Percentiles rank a stretch among this genome's conserved stretches.
phyloP scores from a whole-genome alignment of 1,140 invertebrate genomes.

The Oryctes rhinoceros region DNA sequence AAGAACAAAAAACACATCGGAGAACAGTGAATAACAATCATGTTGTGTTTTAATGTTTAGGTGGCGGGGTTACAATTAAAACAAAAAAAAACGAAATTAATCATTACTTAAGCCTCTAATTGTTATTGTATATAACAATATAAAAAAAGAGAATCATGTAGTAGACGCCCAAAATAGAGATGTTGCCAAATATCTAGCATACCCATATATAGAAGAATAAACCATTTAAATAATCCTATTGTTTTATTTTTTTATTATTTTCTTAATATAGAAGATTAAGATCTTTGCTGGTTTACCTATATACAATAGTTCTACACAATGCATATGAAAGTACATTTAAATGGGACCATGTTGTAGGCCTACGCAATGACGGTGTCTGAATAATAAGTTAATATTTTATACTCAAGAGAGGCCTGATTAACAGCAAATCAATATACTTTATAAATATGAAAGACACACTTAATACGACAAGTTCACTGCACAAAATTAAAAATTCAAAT shows the following conservation, averaged over 20 bases:
- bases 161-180: constrained; percentile 16
- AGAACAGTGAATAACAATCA: not conserved
- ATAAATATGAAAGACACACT: too few relatives aligned
- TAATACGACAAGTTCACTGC: too few relatives aligned
- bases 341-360: too few relatives aligned
- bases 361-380: too few relatives aligned
- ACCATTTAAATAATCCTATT: constrained; percentile 17
- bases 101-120: constrained; percentile 18
- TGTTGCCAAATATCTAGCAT: constrained; percentile 32
- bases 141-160: not conserved
- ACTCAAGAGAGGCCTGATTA: too few relatives aligned
- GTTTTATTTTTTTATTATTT: not conserved
- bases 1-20: not conserved
- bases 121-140: constrained; percentile 17
- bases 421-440: too few relatives aligned
- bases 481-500: too few relatives aligned
- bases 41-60: constrained; percentile 12
- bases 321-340: too few relatives aligned
- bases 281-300: too few relatives aligned
- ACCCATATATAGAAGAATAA: not conserved
- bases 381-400: too few relatives aligned
- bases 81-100: not conserved
- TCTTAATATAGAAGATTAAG: not conserved
- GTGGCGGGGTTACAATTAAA: constrained; percentile 19
- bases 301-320: too few relatives aligned